Conservation (phyloP, 2,797 vertebrate species). For the Lutjanus argentimaculatus region DNA sequence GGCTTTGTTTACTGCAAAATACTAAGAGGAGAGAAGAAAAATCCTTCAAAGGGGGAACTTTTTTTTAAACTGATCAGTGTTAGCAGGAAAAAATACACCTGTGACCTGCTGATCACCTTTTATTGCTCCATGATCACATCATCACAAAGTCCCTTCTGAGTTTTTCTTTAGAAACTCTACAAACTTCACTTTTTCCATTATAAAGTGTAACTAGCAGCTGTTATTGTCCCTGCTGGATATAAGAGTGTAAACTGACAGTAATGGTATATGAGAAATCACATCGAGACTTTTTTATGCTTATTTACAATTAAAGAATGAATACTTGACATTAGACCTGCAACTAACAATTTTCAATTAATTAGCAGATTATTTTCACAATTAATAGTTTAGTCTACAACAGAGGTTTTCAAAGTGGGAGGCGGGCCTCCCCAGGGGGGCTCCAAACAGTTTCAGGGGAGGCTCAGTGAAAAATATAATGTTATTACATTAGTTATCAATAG, state of each 20-base stretch:
- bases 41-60: slow-evolving; percentile 3
- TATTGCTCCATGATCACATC: slow-evolving; percentile 17
- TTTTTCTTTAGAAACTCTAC: neutral
- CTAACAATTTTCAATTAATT: no score
- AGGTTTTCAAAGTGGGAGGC: no score
- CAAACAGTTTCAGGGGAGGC: no score
- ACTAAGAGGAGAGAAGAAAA: slow-evolving; percentile 12
- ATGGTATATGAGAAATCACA: neutral
- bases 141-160: neutral
- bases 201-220: neutral
- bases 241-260: neutral
- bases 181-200: neutral
- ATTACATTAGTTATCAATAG: no score
- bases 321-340: neutral
- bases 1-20: slow-evolving; percentile 48
- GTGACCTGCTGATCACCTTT: slow-evolving; percentile 36
- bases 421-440: no score
- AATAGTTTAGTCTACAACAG: no score
- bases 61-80: slow-evolving; percentile 27
- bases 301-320: neutral
- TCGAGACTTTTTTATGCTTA: neutral
- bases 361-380: no score
- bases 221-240: neutral
- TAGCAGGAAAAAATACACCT: slow-evolving; percentile 9
- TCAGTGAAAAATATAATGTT: no score